Percentiles rank a stretch among this genome's conserved stretches.
Conservation (phyloP, 53 echinoderm and acorn worm genomes). For the Mesocentrotus franciscanus region DNA sequence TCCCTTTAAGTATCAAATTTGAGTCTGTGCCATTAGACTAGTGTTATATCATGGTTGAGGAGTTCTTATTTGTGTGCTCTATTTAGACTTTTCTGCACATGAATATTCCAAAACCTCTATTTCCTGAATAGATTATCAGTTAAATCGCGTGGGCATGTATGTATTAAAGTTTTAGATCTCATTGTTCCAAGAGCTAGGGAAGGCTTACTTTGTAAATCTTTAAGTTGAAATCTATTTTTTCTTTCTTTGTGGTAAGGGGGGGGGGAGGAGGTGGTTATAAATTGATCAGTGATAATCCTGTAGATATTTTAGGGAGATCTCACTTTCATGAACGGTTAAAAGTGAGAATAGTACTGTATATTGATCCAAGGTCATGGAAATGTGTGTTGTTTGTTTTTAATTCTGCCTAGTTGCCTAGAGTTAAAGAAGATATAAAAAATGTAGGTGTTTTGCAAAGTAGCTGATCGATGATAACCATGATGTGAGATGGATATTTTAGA, state of each 20-base stretch:
- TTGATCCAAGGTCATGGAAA: neutral
- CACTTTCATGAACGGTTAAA: neutral
- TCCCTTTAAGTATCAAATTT: no score
- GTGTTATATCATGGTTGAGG: neutral
- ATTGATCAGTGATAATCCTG: no score
- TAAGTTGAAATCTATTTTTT: neutral
- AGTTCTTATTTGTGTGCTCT: neutral
- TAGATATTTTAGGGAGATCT: neutral
- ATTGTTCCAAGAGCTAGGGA: neutral
- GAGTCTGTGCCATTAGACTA: no score
- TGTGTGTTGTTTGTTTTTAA: neutral
- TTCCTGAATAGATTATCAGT: neutral
- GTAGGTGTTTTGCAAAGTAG: neutral
- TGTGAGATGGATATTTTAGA: neutral
- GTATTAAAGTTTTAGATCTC: neutral
- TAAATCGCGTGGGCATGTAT: neutral
- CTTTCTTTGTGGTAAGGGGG: neutral
- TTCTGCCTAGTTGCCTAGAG: neutral
- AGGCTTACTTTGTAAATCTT: neutral
- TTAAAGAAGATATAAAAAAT: neutral
- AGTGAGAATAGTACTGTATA: no score
- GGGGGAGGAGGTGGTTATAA: no score
- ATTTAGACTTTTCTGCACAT: neutral
- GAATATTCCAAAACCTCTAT: neutral
- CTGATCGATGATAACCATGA: neutral